A percentile compares a stretch with the other conserved stretches of the same genome.
Evolutionary conservation across 2,797 vertebrate genomes (phyloP).

Genomic region (Enteromius mattozi): DNA sequence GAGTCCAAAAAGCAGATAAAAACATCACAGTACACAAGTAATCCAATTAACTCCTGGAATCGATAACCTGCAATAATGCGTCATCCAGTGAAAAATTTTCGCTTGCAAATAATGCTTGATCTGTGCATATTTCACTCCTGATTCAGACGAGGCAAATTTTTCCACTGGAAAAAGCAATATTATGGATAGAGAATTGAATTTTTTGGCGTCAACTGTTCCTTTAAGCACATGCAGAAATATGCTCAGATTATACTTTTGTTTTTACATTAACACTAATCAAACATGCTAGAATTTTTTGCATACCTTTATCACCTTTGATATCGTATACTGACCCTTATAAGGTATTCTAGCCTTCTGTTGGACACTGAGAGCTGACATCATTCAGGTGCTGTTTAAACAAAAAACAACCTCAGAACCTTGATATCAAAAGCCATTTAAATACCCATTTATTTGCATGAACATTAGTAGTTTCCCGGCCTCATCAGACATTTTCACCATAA

Average conservation of each 20-base stretch:
- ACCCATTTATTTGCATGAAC: background rate
- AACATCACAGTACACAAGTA: background rate
- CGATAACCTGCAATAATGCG: background rate
- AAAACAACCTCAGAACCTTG: background rate
- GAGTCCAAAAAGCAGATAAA: background rate
- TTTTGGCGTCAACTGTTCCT: background rate
- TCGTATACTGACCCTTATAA: background rate
- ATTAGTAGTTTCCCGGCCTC: background rate
- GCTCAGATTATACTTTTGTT: background rate
- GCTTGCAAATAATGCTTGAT: background rate
- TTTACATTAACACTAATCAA: background rate
- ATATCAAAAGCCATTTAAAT: constrained; percentile 17
- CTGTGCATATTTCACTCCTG: background rate
- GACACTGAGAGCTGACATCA: constrained; percentile 4
- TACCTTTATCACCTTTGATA: background rate
- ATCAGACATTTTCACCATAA: background rate
- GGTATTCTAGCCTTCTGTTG: background rate
- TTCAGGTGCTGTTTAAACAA: background rate
- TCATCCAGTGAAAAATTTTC: background rate
- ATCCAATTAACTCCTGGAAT: background rate
- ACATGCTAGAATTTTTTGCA: background rate
- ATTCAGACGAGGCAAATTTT: background rate
- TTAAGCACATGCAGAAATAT: background rate
- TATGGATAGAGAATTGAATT: background rate
- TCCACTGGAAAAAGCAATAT: background rate